Conservation (phyloP, 2,888 invertebrate species). For the Laspeyria flexula region DNA sequence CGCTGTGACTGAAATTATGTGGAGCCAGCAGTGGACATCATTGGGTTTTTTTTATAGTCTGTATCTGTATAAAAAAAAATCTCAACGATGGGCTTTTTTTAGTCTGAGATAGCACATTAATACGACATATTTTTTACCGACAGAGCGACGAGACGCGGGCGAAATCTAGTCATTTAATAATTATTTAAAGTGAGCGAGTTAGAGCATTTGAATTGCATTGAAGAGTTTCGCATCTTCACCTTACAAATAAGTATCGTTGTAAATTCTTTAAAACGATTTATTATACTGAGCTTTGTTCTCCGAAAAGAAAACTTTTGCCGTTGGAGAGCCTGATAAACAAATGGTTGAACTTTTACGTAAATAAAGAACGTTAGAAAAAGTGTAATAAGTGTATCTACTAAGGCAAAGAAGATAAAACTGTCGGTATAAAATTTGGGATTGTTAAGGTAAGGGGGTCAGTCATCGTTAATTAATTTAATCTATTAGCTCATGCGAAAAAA, state of each 20-base stretch:
- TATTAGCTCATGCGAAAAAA: conserved; percentile 24
- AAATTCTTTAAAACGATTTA: conserved; percentile 50
- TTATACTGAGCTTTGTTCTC: conserved; percentile 47
- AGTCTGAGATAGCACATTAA: no score
- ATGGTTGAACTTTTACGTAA: conserved; percentile 52
- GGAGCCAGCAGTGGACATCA: no score
- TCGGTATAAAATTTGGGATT: conserved; percentile 18
- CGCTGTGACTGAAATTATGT: no score
- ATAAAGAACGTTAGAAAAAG: conserved; percentile 49
- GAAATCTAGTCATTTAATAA: no score
- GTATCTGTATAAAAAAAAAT: no score
- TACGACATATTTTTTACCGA: no score
- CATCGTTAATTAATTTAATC: conserved; percentile 15
- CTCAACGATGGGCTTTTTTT: no score
- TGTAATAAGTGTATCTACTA: conserved; percentile 45
- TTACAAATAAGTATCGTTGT: conserved; percentile 25
- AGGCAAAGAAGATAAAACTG: conserved; percentile 28
- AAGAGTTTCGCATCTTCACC: conserved; percentile 20
- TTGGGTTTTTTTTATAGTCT: no score
- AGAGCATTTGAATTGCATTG: no score
- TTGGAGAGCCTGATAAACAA: conserved; percentile 54
- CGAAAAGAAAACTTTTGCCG: conserved; percentile 49
- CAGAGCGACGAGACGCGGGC: no score
- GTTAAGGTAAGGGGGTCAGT: not conserved
- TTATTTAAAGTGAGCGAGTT: no score